A percentile compares a stretch with the other conserved stretches of the same genome.
phyloP scores from a whole-genome alignment of 2,888 invertebrate genomes.

The Sminthurides aquaticus region DNA sequence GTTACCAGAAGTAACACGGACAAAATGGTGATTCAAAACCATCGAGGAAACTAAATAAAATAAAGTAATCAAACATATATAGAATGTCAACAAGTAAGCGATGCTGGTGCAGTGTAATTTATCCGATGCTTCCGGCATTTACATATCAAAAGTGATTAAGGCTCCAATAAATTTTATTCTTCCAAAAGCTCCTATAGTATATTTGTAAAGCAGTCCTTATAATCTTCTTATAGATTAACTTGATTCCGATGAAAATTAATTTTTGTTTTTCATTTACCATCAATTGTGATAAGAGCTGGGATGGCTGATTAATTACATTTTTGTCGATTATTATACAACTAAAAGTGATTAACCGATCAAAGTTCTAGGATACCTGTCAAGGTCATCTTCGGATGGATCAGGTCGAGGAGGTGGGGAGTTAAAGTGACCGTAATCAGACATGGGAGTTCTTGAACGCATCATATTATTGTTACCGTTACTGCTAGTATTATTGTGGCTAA shows the following conservation, averaged over 20 bases:
- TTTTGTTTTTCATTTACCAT: too few species aligned
- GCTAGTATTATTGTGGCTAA: constrained; percentile 13
- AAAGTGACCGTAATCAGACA: constrained; percentile 40
- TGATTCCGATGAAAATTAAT: too few species aligned
- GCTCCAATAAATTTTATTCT: neutral
- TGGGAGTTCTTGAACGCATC: constrained; percentile 30
- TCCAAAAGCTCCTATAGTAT: too few species aligned
- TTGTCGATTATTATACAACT: too few species aligned
- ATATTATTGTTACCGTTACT: constrained; percentile 11
- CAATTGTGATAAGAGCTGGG: too few species aligned
- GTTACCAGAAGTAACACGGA: constrained; percentile 44
- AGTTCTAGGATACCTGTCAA: constrained; percentile 36
- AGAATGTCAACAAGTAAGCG: constrained; percentile 15
- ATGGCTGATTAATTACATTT: too few species aligned
- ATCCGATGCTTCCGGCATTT: neutral
- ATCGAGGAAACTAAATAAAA: constrained; percentile 43
- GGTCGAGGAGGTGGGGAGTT: constrained; percentile 28
- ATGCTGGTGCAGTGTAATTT: constrained; percentile 17
- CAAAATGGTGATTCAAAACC: constrained; percentile 43
- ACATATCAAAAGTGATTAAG: neutral
- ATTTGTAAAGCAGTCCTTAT: too few species aligned
- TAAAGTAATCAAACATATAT: constrained; percentile 19
- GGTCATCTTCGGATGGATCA: constrained; percentile 38
- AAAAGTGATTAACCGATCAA: neutral
- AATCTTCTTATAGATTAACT: too few species aligned